These are phyloP conservation scores for Riptortus pedestris DNA, from an alignment of 1,140 invertebrate genomes.

Conservation along the genomic window DNA sequence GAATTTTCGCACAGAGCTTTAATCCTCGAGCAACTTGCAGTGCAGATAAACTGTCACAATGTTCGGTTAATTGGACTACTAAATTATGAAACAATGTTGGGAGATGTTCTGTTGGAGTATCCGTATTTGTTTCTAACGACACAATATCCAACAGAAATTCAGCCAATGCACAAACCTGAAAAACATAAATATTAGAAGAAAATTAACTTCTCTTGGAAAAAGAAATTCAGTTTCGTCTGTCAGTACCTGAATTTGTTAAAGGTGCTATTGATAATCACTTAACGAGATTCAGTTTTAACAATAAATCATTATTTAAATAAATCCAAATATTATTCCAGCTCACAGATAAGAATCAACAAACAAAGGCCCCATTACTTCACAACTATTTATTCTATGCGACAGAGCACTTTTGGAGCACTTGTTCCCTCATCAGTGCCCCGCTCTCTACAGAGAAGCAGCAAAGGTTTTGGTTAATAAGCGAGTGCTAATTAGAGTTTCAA, in stretches of 20 bases:
- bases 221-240: background rate
- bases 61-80: constrained; percentile 46
- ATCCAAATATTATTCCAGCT: too few species aligned
- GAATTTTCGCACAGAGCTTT: constrained; percentile 60
- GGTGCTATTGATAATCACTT: background rate
- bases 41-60: constrained; percentile 48
- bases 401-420: too few species aligned
- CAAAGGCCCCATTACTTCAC: too few species aligned
- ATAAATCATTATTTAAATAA: too few species aligned
- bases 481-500: too few species aligned
- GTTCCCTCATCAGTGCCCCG: too few species aligned
- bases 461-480: too few species aligned
- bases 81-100: constrained; percentile 61
- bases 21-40: constrained; percentile 54
- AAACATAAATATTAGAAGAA: constrained; percentile 3
- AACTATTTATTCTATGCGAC: too few species aligned
- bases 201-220: too few species aligned
- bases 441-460: too few species aligned
- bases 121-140: constrained; percentile 65
- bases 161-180: constrained; percentile 56
- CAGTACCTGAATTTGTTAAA: background rate
- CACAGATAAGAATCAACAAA: too few species aligned
- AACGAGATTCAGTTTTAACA: too few species aligned
- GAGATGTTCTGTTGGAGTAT: constrained; percentile 69
- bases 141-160: constrained; percentile 71